A percentile compares a stretch with the other conserved stretches of the same genome.
phyloP scores from a whole-genome alignment of 2,888 invertebrate genomes.

The Dicycla oo region DNA sequence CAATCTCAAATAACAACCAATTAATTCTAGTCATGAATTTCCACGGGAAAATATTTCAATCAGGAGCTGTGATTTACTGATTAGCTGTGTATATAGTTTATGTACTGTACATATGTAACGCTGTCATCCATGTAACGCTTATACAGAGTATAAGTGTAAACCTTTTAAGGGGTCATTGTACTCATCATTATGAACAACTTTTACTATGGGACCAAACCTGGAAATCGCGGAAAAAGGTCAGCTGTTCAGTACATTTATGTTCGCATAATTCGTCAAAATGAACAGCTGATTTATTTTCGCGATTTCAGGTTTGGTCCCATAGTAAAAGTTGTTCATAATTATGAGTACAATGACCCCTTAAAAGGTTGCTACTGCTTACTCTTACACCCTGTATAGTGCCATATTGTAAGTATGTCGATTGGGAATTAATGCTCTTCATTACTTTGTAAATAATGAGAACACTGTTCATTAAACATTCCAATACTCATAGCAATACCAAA shows the following conservation, averaged over 20 bases:
- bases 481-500: constrained; percentile 57
- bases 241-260: too few relatives aligned
- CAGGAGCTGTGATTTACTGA: constrained; percentile 88
- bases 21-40: constrained; percentile 66
- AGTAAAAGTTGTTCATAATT: too few relatives aligned
- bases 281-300: too few relatives aligned
- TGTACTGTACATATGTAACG: constrained; percentile 66
- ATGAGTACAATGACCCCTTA: too few relatives aligned
- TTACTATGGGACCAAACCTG: too few relatives aligned
- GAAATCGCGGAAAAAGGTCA: too few relatives aligned
- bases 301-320: too few relatives aligned
- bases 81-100: constrained; percentile 79
- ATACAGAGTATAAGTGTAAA: too few relatives aligned
- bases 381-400: constrained; percentile 31
- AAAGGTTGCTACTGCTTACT: too few relatives aligned
- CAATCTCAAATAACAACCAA: constrained; percentile 34
- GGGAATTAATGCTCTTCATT: constrained; percentile 81
- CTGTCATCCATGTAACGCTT: constrained; percentile 43
- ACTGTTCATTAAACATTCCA: constrained; percentile 58
- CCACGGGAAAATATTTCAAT: constrained; percentile 74
- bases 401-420: constrained; percentile 45
- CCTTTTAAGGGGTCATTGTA: too few relatives aligned
- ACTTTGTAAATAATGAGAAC: constrained; percentile 64
- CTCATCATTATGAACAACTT: too few relatives aligned
- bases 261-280: too few relatives aligned